phyloP scores from a whole-genome alignment of 1,140 invertebrate species.

The Apis dorsata region DNA sequence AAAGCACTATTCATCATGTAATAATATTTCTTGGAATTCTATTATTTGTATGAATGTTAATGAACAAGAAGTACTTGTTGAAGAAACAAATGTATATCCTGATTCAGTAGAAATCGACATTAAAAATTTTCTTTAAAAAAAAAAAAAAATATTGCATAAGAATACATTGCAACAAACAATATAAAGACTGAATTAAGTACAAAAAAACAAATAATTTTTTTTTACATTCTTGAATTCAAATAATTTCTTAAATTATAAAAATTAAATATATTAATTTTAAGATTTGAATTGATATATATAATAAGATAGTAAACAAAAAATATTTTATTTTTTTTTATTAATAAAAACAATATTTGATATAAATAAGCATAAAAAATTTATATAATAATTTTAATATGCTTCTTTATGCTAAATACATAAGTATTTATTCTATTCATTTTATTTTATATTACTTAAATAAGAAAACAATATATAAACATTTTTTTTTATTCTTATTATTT shows the following conservation, averaged over 20 bases:
- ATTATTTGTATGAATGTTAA: neutral
- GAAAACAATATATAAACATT: neutral
- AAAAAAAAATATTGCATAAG: neutral
- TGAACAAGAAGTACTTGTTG: neutral
- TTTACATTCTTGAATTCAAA: neutral
- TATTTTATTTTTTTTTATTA: slow-evolving; percentile 22
- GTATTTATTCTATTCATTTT: neutral
- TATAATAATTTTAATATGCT: slow-evolving; percentile 7
- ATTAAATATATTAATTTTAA: neutral
- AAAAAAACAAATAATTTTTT: neutral
- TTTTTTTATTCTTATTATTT: neutral
- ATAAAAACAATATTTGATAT: slow-evolving; percentile 16
- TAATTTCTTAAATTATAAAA: neutral
- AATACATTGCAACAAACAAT: neutral
- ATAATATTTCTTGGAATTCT: neutral
- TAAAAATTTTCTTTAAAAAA: slow-evolving; percentile 10
- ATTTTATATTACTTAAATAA: neutral
- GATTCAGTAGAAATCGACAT: neutral
- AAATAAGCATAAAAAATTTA: neutral
- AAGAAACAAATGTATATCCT: neutral
- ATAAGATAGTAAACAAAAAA: neutral
- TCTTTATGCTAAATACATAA: neutral
- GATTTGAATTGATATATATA: neutral
- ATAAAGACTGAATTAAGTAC: slow-evolving; percentile 10
- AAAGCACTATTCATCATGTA: neutral